Conservation (phyloP, 2,113 vertebrate species). For the Fregetta grallaria region DNA sequence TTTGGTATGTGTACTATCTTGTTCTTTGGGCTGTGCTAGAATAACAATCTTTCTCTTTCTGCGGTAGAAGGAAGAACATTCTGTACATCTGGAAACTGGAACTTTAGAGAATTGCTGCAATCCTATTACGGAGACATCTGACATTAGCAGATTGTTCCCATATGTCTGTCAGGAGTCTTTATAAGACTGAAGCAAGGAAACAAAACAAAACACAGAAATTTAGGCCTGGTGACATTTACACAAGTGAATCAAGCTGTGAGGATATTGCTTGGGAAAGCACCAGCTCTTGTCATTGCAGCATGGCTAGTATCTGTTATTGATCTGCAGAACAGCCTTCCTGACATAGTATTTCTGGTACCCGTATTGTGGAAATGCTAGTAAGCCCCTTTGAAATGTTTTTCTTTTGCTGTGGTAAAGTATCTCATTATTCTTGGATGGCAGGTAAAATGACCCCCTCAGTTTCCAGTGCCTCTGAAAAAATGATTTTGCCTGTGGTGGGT, state of each 20-base stretch:
- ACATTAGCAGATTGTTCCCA: not conserved
- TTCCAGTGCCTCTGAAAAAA: not conserved
- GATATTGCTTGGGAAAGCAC: not conserved
- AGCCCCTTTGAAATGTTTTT: not conserved
- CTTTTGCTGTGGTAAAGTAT: not conserved
- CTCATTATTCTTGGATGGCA: not conserved
- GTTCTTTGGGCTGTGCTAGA: not conserved
- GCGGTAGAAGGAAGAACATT: not conserved
- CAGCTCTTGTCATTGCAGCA: not conserved
- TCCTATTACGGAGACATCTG: not conserved
- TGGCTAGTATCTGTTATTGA: not conserved
- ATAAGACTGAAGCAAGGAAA: not conserved
- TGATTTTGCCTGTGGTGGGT: not conserved
- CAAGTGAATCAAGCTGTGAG: not conserved
- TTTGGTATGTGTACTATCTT: not conserved
- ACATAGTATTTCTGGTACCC: not conserved
- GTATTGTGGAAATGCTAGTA: not conserved
- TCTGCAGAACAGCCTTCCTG: not conserved
- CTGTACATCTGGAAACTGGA: not conserved
- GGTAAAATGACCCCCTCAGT: not conserved
- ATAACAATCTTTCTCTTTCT: not conserved
- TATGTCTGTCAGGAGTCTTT: not conserved
- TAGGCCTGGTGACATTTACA: not conserved
- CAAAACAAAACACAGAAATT: not conserved
- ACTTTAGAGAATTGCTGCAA: not conserved